Conservation (phyloP, 2,113 vertebrate genomes). For the Muntiacus muntjak region DNA sequence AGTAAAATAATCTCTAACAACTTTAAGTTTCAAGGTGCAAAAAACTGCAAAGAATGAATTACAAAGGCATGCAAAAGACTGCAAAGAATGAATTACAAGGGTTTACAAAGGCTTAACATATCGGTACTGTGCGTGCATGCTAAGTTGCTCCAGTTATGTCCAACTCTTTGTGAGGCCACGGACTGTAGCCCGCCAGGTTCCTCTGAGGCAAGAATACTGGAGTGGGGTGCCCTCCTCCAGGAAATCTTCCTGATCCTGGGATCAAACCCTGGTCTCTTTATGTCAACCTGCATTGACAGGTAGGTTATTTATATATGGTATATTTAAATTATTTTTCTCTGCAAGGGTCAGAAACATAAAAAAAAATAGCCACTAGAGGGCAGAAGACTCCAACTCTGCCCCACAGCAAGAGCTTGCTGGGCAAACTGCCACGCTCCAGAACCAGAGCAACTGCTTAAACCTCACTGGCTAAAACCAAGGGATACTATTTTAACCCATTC, state of each 20-base stretch:
- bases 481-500: not conserved
- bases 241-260: not conserved
- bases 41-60: not conserved
- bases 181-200: not conserved
- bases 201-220: not conserved
- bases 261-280: not conserved
- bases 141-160: not conserved
- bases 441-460: not conserved
- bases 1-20: not conserved
- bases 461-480: not conserved
- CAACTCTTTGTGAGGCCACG: not conserved
- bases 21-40: not conserved
- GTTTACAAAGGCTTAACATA: not conserved
- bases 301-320: not conserved
- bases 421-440: not conserved
- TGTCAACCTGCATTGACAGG: not conserved
- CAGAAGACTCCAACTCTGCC: slow-evolving; percentile 63
- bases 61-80: not conserved
- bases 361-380: slow-evolving; percentile 70
- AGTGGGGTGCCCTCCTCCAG: not conserved
- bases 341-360: not conserved
- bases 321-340: not conserved
- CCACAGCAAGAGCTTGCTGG: rapidly evolving
- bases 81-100: not conserved
- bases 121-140: not conserved